These are phyloP conservation scores for Sebastes kiyomatsui DNA, from an alignment of 2,797 vertebrate species.

Conservation along the genomic window DNA sequence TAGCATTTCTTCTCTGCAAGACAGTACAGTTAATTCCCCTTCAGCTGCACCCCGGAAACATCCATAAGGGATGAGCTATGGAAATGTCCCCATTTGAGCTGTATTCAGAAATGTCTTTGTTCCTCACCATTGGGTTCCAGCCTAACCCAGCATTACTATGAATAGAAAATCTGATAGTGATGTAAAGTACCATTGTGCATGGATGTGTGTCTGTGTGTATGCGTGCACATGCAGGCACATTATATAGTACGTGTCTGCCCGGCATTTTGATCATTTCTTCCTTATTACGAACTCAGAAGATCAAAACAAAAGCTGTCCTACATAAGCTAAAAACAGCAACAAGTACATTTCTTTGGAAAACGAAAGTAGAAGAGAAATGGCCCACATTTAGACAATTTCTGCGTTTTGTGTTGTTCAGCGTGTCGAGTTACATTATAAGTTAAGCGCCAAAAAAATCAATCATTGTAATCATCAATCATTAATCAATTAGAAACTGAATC, in stretches of 20 bases:
- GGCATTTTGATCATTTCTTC: slow-evolving; percentile 30
- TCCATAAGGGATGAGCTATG: slow-evolving; percentile 50
- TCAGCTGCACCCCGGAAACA: slow-evolving; percentile 55
- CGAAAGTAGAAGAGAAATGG: not conserved
- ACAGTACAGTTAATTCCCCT: slow-evolving; percentile 57
- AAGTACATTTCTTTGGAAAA: not conserved
- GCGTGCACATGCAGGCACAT: not conserved
- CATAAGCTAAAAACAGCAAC: slow-evolving; percentile 46
- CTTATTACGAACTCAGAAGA: slow-evolving; percentile 25
- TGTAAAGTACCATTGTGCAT: slow-evolving; percentile 38
- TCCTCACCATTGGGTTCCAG: slow-evolving; percentile 61
- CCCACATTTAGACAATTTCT: not conserved
- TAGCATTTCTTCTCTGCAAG: slow-evolving; percentile 33
- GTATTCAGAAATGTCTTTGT: slow-evolving; percentile 69
- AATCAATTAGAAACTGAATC: not conserved
- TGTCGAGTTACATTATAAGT: not conserved
- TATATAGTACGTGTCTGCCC: not conserved
- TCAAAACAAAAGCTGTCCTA: slow-evolving; percentile 46
- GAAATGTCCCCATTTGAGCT: slow-evolving; percentile 66
- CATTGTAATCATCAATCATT: not conserved
- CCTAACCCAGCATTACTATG: slow-evolving; percentile 54
- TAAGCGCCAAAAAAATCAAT: not conserved
- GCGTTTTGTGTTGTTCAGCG: not conserved
- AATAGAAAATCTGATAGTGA: slow-evolving; percentile 60
- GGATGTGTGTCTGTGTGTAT: not conserved